These are phyloP conservation scores for Hyperoplus immaculatus DNA, from an alignment of 2,797 vertebrate species.

Conservation along the genomic window DNA sequence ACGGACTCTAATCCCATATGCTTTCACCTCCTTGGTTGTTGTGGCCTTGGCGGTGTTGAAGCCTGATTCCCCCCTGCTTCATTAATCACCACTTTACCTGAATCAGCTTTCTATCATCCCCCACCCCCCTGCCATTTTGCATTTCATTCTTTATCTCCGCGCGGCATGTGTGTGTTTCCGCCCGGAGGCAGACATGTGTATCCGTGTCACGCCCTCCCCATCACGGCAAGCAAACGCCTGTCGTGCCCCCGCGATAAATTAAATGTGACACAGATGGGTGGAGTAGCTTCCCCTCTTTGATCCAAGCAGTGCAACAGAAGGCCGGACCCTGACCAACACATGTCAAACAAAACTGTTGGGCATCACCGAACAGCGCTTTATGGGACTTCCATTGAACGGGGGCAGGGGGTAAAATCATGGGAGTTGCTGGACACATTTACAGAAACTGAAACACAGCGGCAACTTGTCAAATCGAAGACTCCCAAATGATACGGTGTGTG, in stretches of 20 bases:
- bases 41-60: conserved; percentile 42
- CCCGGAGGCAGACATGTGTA: conserved; percentile 22
- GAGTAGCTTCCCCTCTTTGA: conserved; percentile 73
- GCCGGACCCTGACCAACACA: conserved; percentile 78
- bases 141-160: conserved; percentile 9
- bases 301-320: conserved; percentile 75
- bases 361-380: conserved; percentile 64
- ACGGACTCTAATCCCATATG: conserved; percentile 66
- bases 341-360: conserved; percentile 83
- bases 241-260: conserved; percentile 59
- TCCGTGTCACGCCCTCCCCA: conserved; percentile 62
- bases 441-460: conserved; percentile 29
- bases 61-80: conserved; percentile 50
- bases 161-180: conserved; percentile 1
- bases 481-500: conserved; percentile 2
- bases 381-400: conserved; percentile 60
- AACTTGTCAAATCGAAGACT: conserved; percentile 16
- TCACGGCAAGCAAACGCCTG: conserved; percentile 55
- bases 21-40: conserved; percentile 68
- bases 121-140: conserved; percentile 13
- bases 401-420: conserved; percentile 48
- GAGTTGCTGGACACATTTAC: conserved; percentile 4
- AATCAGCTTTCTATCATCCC: conserved; percentile 46
- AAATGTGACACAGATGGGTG: conserved; percentile 78
- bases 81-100: conserved; percentile 51